A percentile compares a stretch with the other conserved stretches of the same genome.
These are phyloP conservation scores for Rhorus exstirpatorius DNA, from an alignment of 2,888 invertebrate species.

Conservation along the genomic window DNA sequence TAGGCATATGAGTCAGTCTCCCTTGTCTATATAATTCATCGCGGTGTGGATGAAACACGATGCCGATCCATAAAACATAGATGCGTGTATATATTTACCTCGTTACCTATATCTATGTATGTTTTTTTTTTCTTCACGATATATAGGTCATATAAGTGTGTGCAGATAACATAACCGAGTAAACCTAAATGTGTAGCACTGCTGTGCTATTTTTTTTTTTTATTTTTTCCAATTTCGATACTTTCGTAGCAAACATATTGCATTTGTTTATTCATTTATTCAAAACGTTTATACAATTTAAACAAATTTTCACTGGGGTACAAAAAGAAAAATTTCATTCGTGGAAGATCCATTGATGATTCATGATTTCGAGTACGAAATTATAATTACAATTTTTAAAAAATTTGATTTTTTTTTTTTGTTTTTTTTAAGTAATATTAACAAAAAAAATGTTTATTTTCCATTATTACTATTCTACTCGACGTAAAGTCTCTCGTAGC, in stretches of 20 bases:
- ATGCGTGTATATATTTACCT: conserved; percentile 3
- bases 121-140: conserved; percentile 1
- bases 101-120: not conserved
- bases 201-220: not conserved
- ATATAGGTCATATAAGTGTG: conserved; percentile 28
- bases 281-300: too few species aligned
- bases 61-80: conserved; percentile 44
- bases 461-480: too few species aligned
- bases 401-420: too few species aligned
- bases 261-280: too few species aligned
- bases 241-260: not conserved
- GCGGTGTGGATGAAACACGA: conserved; percentile 57
- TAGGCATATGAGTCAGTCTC: conserved; percentile 39
- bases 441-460: too few species aligned
- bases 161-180: conserved; percentile 23
- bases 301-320: not conserved
- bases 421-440: too few species aligned
- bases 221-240: not conserved
- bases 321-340: not conserved
- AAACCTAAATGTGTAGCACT: not conserved
- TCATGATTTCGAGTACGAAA: too few species aligned
- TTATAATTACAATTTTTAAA: too few species aligned
- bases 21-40: conserved; percentile 40
- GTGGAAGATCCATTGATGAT: too few species aligned
- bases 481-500: too few species aligned